Percentiles rank a stretch among this genome's conserved stretches.
phyloP scores from a whole-genome alignment of 2,797 vertebrate genomes.

The Poeciliopsis presidionis region DNA sequence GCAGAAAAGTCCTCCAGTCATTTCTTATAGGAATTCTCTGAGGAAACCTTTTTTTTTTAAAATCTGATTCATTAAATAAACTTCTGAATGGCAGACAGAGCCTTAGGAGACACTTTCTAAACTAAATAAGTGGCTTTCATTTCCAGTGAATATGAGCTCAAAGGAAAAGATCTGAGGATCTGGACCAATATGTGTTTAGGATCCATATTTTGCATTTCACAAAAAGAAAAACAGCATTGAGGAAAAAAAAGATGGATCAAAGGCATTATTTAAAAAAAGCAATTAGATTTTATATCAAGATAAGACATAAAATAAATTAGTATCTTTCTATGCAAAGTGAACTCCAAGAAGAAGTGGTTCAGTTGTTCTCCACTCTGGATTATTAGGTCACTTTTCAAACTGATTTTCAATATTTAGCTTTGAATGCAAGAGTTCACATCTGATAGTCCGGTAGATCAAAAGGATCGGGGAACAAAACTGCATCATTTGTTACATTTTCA shows the following conservation, averaged over 20 bases:
- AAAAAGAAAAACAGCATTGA: neutral
- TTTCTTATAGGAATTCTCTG: constrained; percentile 10
- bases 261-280: neutral
- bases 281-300: neutral
- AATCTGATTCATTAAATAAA: constrained; percentile 18
- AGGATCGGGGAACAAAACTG: no score
- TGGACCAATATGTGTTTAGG: neutral
- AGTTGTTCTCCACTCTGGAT: neutral
- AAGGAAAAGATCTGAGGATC: neutral
- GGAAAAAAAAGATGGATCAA: neutral
- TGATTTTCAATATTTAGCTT: neutral
- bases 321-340: neutral
- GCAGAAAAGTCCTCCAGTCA: constrained; percentile 13
- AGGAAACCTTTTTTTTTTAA: neutral
- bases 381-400: neutral
- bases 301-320: neutral
- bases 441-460: no score
- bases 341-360: neutral
- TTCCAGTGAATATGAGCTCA: neutral
- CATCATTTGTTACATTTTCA: no score
- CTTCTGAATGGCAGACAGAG: constrained; percentile 9
- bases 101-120: constrained; percentile 8
- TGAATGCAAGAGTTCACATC: neutral
- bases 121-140: neutral
- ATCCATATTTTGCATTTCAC: neutral